Evolutionary conservation across 2,888 invertebrate genomes (phyloP).

Genomic region (Anticlea derivata): DNA sequence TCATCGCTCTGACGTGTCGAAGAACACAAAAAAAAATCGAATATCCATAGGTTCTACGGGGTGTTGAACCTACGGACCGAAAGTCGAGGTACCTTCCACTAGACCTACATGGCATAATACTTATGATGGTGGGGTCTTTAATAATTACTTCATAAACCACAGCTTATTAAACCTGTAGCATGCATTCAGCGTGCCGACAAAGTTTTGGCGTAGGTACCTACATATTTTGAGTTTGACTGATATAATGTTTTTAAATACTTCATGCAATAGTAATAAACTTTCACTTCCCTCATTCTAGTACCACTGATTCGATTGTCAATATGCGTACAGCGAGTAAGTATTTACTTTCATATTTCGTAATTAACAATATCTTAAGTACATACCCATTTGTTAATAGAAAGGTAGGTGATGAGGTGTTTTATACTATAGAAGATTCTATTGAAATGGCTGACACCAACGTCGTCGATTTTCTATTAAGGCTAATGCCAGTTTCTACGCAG

Average conservation of each 20-base stretch:
- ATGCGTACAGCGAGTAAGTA: slow-evolving; percentile 10
- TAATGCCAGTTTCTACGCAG: slow-evolving; percentile 32
- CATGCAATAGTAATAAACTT: slow-evolving; percentile 60
- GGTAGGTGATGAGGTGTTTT: background rate
- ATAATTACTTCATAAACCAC: background rate
- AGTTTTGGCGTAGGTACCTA: background rate
- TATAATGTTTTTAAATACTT: slow-evolving; percentile 35
- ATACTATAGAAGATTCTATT: background rate
- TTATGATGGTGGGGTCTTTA: no score
- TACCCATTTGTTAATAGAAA: slow-evolving; percentile 6
- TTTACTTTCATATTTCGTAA: slow-evolving; percentile 25
- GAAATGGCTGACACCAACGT: background rate
- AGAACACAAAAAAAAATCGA: no score
- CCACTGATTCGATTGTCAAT: slow-evolving; percentile 22
- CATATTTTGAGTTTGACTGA: slow-evolving; percentile 1
- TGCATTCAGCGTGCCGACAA: background rate
- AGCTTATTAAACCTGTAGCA: background rate
- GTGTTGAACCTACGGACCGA: no score
- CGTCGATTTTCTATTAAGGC: slow-evolving; percentile 20
- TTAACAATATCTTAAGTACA: slow-evolving; percentile 6
- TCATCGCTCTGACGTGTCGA: no score
- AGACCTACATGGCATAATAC: no score
- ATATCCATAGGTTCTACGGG: no score
- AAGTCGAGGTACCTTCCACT: no score
- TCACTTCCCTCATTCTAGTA: slow-evolving; percentile 64